Evolutionary conservation across 2,888 invertebrate genomes (phyloP).

Genomic region (Mayetiola destructor): DNA sequence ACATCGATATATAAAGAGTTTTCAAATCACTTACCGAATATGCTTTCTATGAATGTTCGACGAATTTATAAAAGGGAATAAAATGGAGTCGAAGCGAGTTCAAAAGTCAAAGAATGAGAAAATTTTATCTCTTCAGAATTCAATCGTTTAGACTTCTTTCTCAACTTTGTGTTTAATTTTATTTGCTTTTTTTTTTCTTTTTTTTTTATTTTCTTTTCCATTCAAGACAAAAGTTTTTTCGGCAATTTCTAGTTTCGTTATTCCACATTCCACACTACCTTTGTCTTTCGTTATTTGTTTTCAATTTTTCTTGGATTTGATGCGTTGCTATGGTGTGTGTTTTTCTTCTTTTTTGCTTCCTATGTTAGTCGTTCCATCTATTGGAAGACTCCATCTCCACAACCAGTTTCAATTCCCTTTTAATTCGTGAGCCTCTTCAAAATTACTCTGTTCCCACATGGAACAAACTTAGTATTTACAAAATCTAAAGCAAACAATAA

Average conservation of each 20-base stretch:
- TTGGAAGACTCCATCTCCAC: no score
- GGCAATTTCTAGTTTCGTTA: neutral
- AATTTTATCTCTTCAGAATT: conserved; percentile 1
- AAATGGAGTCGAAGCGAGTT: no score
- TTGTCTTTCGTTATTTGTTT: conserved; percentile 12
- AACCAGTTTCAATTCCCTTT: no score
- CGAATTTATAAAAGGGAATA: no score
- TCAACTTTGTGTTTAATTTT: neutral
- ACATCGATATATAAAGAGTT: no score
- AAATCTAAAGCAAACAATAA: conserved; percentile 10
- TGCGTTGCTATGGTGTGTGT: no score
- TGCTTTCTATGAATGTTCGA: no score
- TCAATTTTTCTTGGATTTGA: conserved; percentile 4
- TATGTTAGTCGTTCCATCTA: no score
- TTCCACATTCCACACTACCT: neutral
- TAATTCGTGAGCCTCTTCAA: no score
- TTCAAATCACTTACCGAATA: no score
- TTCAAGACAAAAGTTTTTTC: neutral
- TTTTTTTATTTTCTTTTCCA: neutral
- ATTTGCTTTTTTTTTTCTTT: neutral
- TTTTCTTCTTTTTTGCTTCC: neutral
- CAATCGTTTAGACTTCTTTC: conserved; percentile 2
- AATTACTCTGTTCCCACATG: no score
- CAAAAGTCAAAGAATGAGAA: neutral
- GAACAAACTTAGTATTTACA: neutral